These are phyloP conservation scores for Mimachlamys varia DNA, from an alignment of 2,888 invertebrate genomes.

Conservation along the genomic window DNA sequence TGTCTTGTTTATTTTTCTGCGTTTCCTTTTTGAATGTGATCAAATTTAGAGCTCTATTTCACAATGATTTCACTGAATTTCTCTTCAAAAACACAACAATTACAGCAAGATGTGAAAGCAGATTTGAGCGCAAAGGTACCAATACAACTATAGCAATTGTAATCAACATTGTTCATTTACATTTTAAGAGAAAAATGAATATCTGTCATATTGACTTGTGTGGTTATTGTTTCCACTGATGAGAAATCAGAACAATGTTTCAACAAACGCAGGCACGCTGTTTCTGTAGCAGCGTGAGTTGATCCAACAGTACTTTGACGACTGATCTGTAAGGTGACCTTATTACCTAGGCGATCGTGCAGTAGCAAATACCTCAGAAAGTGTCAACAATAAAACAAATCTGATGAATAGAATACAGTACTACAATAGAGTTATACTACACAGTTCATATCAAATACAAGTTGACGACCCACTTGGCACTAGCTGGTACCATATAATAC, in stretches of 20 bases:
- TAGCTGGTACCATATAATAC: not conserved
- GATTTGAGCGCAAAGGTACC: not conserved
- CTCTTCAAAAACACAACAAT: not conserved
- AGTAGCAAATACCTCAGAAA: not conserved
- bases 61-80: constrained; percentile 10
- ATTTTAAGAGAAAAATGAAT: constrained; percentile 9
- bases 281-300: not conserved
- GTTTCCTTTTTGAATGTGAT: not conserved
- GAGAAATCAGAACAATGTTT: not conserved
- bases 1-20: not conserved
- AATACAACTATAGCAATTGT: not conserved
- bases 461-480: not conserved
- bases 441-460: not conserved
- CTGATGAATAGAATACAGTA: not conserved
- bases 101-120: not conserved
- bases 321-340: not conserved
- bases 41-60: constrained; percentile 3
- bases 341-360: not conserved
- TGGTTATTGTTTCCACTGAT: not conserved
- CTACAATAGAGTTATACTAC: not conserved
- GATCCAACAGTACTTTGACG: not conserved
- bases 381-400: not conserved
- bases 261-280: not conserved
- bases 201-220: not conserved
- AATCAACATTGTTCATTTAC: not conserved